Evolutionary conservation across 2,888 invertebrate genomes (phyloP).

Genomic region (Hermaeophaga mercurialis): DNA sequence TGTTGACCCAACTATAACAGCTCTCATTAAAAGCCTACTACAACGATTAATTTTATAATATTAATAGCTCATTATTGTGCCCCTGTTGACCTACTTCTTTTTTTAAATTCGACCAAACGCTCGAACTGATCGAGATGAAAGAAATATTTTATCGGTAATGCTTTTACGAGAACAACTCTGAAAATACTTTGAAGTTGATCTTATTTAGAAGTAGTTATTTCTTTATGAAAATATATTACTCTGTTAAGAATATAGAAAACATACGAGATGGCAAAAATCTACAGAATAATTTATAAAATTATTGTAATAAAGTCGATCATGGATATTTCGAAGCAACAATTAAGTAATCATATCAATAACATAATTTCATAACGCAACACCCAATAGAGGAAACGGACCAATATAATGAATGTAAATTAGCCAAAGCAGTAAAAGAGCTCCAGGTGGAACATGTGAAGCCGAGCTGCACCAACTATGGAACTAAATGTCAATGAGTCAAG

Average conservation of each 20-base stretch:
- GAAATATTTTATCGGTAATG: background rate
- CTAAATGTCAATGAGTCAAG: constrained; percentile 37
- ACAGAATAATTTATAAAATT: too few relatives aligned
- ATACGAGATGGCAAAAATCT: too few relatives aligned
- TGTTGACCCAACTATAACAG: constrained; percentile 28
- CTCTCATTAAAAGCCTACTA: constrained; percentile 15
- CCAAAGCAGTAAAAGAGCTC: constrained; percentile 12
- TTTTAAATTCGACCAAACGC: background rate
- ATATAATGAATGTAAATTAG: constrained; percentile 7
- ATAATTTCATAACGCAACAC: constrained; percentile 6
- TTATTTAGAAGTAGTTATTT: too few relatives aligned
- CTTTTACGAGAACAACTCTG: background rate
- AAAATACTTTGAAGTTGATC: background rate
- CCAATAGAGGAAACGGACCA: constrained; percentile 2
- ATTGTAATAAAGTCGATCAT: too few relatives aligned
- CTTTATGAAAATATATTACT: too few relatives aligned
- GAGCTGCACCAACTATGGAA: constrained; percentile 31
- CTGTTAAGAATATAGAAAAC: too few relatives aligned
- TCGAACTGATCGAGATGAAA: background rate
- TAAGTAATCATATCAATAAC: too few relatives aligned
- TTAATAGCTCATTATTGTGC: constrained; percentile 35
- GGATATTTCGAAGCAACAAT: too few relatives aligned
- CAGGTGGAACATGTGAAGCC: constrained; percentile 30
- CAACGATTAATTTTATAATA: constrained; percentile 34
- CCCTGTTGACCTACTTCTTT: constrained; percentile 33